Conservation (phyloP, 2,797 vertebrate species). For the Cyclopterus lumpus region DNA sequence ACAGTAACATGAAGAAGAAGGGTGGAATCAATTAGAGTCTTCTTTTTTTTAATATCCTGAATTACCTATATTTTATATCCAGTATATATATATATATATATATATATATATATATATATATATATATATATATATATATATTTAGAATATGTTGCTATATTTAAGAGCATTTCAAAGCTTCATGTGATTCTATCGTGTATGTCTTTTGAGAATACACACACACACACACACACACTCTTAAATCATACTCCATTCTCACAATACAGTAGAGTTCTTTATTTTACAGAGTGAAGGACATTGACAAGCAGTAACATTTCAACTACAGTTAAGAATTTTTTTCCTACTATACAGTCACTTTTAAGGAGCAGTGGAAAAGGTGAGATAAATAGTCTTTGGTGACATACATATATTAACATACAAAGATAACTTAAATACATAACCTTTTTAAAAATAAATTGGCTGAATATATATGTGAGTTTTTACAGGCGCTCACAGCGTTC, state of each 20-base stretch:
- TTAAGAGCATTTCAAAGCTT: background rate
- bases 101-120: no score
- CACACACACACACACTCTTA: conserved; percentile 17
- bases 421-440: conserved; percentile 82
- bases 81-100: no score
- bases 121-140: no score
- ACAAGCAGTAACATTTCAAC: conserved; percentile 71
- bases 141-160: background rate
- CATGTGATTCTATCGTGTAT: background rate
- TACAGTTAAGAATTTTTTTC: conserved; percentile 58
- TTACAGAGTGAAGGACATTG: conserved; percentile 71
- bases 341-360: conserved; percentile 33
- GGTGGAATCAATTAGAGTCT: background rate
- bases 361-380: conserved; percentile 55
- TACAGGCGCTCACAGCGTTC: conserved; percentile 59
- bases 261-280: conserved; percentile 81
- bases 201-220: background rate
- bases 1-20: background rate
- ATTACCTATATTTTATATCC: background rate
- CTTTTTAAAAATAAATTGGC: conserved; percentile 79
- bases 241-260: conserved; percentile 62
- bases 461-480: conserved; percentile 57
- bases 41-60: no score
- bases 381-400: conserved; percentile 83
- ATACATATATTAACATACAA: conserved; percentile 79